Conservation (phyloP, 2,888 invertebrate species). For the Oligia fasciuncula region DNA sequence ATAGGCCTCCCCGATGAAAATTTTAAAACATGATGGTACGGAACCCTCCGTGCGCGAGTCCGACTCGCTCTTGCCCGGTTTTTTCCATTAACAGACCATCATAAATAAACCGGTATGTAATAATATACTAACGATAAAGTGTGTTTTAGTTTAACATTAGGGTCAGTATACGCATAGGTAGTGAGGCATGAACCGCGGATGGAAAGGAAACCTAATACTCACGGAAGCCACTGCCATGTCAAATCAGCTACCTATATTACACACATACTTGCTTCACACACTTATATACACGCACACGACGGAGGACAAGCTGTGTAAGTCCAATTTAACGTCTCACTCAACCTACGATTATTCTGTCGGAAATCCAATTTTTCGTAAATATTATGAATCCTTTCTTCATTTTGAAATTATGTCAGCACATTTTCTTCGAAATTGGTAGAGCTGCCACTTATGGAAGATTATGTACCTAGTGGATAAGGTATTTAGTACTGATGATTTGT, state of each 20-base stretch:
- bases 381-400: slow-evolving; percentile 38
- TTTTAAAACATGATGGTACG: no score
- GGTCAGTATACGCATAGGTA: slow-evolving; percentile 62
- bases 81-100: not conserved
- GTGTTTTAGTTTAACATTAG: slow-evolving; percentile 47
- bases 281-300: slow-evolving; percentile 17
- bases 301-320: slow-evolving; percentile 37
- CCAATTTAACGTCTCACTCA: slow-evolving; percentile 59
- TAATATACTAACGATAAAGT: slow-evolving; percentile 9
- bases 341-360: slow-evolving; percentile 55
- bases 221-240: slow-evolving; percentile 81
- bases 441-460: not conserved
- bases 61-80: no score
- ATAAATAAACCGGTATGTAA: slow-evolving; percentile 4
- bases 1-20: no score
- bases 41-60: no score
- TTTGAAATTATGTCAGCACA: not conserved
- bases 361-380: slow-evolving; percentile 50
- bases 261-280: slow-evolving; percentile 18
- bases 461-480: not conserved
- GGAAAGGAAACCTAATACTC: slow-evolving; percentile 78
- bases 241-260: slow-evolving; percentile 46
- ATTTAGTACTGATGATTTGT: slow-evolving; percentile 6
- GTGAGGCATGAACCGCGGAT: slow-evolving; percentile 75
- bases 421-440: not conserved